phyloP scores from a whole-genome alignment of 1,140 invertebrate genomes.

The Matsumurasca onukii region DNA sequence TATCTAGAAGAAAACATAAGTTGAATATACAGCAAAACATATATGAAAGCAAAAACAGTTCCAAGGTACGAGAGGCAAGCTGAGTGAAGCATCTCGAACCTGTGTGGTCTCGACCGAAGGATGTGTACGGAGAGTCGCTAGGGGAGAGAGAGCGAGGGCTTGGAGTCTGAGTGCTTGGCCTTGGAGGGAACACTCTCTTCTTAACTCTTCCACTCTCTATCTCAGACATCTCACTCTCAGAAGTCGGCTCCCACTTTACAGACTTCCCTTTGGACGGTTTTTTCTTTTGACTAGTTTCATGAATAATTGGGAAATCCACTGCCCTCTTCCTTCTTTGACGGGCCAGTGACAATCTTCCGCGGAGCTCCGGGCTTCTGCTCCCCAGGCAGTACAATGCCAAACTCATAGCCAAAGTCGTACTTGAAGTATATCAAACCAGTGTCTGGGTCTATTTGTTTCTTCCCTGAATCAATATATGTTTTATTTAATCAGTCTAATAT shows the following conservation, averaged over 20 bases:
- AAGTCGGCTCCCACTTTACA: constrained; percentile 64
- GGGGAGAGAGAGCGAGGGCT: constrained; percentile 60
- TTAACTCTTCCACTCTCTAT: constrained; percentile 49
- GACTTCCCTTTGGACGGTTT: constrained; percentile 54
- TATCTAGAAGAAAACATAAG: too few species aligned
- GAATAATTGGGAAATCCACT: constrained; percentile 63
- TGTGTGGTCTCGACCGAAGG: constrained; percentile 29
- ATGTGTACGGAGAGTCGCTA: constrained; percentile 55
- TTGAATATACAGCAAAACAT: too few species aligned
- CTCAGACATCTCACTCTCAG: constrained; percentile 62
- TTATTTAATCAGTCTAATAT: neutral
- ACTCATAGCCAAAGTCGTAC: constrained; percentile 81
- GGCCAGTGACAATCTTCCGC: constrained; percentile 28
- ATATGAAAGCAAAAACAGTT: constrained; percentile 7
- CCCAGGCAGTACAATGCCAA: constrained; percentile 70
- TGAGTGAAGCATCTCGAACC: constrained; percentile 21
- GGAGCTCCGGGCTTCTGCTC: constrained; percentile 53
- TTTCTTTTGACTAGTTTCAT: constrained; percentile 50
- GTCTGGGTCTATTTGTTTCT: constrained; percentile 73
- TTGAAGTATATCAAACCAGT: constrained; percentile 80
- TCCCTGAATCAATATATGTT: constrained; percentile 54
- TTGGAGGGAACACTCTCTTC: neutral
- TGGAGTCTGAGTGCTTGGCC: constrained; percentile 47
- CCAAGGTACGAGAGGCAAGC: neutral
- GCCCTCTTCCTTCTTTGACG: constrained; percentile 48